Evolutionary conservation across 2,113 vertebrate species (phyloP).

Genomic region (Atrichornis clamosus): DNA sequence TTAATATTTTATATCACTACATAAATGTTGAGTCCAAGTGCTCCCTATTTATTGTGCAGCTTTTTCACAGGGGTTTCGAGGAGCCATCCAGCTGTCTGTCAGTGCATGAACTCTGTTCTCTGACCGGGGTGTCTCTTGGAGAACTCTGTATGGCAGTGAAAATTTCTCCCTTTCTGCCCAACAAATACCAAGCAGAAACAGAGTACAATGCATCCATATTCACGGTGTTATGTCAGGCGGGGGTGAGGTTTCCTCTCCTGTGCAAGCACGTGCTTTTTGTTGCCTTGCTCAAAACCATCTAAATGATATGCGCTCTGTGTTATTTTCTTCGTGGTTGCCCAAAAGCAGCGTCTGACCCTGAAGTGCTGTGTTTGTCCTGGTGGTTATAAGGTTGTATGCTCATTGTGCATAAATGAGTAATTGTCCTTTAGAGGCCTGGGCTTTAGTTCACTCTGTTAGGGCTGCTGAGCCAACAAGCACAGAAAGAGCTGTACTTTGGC

Average conservation of each 20-base stretch:
- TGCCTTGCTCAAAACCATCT: not conserved
- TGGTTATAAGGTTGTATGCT: not conserved
- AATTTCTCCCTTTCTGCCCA: not conserved
- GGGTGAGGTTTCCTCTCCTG: not conserved
- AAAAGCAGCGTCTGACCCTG: not conserved
- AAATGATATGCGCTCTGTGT: not conserved
- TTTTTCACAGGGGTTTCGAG: not conserved
- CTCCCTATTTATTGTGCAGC: not conserved
- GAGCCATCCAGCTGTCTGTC: not conserved
- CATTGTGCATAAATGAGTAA: slow-evolving; percentile 30
- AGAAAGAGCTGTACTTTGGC: slow-evolving; percentile 48
- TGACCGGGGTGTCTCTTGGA: not conserved
- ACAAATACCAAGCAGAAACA: not conserved
- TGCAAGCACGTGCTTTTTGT: not conserved
- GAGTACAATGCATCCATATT: not conserved
- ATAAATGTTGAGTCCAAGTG: not conserved
- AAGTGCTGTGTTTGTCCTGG: not conserved
- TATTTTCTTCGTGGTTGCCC: not conserved
- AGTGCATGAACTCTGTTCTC: not conserved
- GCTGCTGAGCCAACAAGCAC: slow-evolving; percentile 38
- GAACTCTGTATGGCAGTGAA: not conserved
- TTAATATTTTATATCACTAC: not conserved
- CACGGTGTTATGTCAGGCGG: not conserved
- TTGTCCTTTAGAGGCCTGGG: slow-evolving; percentile 21
- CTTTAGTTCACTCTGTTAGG: slow-evolving; percentile 1